phyloP scores from a whole-genome alignment of 2,113 vertebrate species.

The Gymnorhina tibicen region DNA sequence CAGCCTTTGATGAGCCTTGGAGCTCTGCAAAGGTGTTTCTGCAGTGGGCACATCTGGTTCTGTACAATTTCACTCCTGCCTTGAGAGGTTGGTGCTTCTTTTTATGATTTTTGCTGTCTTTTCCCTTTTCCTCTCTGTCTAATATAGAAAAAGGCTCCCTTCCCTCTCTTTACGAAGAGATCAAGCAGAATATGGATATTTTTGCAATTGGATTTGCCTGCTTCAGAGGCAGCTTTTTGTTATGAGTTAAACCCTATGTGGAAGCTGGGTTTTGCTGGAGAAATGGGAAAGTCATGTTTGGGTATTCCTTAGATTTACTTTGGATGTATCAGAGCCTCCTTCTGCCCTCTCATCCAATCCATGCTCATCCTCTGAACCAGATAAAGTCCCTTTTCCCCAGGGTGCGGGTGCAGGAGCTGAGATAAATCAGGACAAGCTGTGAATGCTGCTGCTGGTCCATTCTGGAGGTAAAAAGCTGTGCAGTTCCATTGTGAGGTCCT shows the following conservation, averaged over 20 bases:
- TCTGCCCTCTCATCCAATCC: background rate
- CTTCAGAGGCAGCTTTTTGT: background rate
- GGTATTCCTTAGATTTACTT: background rate
- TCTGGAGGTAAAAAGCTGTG: rapidly evolving
- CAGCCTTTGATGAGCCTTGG: background rate
- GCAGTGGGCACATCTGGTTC: background rate
- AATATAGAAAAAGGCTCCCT: background rate
- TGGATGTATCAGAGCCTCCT: background rate
- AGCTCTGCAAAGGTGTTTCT: background rate
- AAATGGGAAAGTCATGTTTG: background rate
- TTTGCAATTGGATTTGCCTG: background rate
- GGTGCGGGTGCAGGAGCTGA: background rate
- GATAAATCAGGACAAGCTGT: background rate
- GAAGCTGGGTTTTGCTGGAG: background rate
- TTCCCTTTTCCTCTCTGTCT: background rate
- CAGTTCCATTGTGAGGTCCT: rapidly evolving
- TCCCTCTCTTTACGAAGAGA: background rate
- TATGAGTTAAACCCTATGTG: background rate
- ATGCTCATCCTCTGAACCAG: background rate
- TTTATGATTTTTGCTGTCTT: background rate
- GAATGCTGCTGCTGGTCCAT: rapidly evolving
- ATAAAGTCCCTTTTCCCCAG: background rate
- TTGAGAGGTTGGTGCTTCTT: background rate
- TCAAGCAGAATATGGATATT: background rate
- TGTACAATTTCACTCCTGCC: background rate